Conservation (phyloP, 2,797 vertebrate species). For the Lepus townsendii region DNA sequence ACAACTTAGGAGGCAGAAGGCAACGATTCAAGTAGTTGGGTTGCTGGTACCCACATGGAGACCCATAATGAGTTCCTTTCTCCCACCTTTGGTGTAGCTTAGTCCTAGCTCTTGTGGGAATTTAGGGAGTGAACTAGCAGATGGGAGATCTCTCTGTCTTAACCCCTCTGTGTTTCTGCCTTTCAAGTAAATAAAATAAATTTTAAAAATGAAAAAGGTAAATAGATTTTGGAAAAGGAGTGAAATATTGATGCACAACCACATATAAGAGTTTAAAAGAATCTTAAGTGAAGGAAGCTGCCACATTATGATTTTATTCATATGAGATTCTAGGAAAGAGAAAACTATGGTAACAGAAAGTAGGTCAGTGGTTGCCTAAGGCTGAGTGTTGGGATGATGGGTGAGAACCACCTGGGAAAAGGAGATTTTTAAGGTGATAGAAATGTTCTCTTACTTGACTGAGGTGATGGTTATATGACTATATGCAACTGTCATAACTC, state of each 20-base stretch:
- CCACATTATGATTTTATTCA: background rate
- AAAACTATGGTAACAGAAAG: constrained; percentile 27
- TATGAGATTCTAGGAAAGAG: constrained; percentile 23
- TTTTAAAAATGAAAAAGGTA: too few relatives aligned
- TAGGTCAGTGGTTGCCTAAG: background rate
- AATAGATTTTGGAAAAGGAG: background rate
- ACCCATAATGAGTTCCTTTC: too few relatives aligned
- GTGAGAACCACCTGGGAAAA: background rate
- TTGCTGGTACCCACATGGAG: too few relatives aligned
- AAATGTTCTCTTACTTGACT: constrained; percentile 24
- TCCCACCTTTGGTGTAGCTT: too few relatives aligned
- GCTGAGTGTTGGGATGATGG: background rate
- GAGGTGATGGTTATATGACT: background rate
- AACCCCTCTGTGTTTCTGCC: too few relatives aligned
- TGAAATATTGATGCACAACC: background rate
- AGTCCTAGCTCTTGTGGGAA: too few relatives aligned
- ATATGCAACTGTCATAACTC: background rate
- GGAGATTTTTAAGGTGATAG: background rate
- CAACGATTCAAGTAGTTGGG: too few relatives aligned
- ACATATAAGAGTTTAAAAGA: constrained; percentile 1
- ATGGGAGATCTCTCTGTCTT: too few relatives aligned
- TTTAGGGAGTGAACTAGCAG: too few relatives aligned
- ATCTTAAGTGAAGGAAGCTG: background rate
- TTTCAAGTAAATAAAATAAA: too few relatives aligned
- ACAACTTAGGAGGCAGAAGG: too few relatives aligned